Evolutionary conservation across 2,797 vertebrate genomes (phyloP), one percentile per base, ranked within the genome.

Genomic region (Myotis myotis): DNA sequence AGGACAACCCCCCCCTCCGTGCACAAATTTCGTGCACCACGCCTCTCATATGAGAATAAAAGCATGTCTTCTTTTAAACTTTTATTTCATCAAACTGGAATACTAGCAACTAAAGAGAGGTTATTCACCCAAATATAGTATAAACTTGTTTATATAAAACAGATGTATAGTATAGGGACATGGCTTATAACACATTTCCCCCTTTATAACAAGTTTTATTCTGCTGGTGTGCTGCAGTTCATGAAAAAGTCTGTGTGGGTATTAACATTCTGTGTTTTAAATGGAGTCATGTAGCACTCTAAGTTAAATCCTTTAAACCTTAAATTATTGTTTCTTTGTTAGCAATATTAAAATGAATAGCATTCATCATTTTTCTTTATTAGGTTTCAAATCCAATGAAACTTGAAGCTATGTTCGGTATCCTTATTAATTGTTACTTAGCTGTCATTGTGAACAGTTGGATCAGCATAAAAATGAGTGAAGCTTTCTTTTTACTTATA

Each of bases 401-500:
- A 3, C 10, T 20, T 38, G 22, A 25, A 93, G 38, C 10, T 66
- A 33, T 33, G 6, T 86, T 89, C 0, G 16, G 8, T 9, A 36
- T 76, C 16, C 6, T 92, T 71, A 47, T 68, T 75, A 55, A 92
- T 55, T 75, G 49, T 53, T 41, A 71, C 22, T 85, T 57, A 76
- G 15, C 17, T 70, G 6, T 80, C 66, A 80, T 6, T 64, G 20
- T 5, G 16, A 86, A 44, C 22, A 89, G 36, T 16, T 64, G 53
- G 10, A 78, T 74, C 23, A 70, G 19, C 12, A 55, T 78, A 64
- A 78, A 81, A 74, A 33, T 4, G 16, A 87, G 1, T 25, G 12
- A 72, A n/a, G 7, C n/a, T 88, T 87, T 87, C 33, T 75, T 84
- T 64, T 87, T 87, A 83, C 41, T 87, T 87, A 49, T 81, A 51